These are phyloP conservation scores for Empis livida DNA, from an alignment of 2,888 invertebrate genomes.

Conservation along the genomic window DNA sequence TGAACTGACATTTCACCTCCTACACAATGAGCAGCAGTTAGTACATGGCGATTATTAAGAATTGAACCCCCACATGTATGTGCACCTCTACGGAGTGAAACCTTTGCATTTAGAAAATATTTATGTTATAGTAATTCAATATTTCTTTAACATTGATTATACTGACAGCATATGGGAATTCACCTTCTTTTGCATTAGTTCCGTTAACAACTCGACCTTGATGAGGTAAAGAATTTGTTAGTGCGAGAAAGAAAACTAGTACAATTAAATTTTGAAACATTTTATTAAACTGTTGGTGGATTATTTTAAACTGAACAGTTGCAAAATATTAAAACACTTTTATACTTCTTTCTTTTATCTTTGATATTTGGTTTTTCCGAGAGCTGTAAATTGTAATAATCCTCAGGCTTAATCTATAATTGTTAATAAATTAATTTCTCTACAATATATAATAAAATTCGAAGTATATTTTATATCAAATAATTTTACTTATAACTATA, in stretches of 20 bases:
- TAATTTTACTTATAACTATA: too few species aligned
- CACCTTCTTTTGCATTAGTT: slow-evolving; percentile 18
- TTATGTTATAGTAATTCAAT: background rate
- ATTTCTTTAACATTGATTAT: background rate
- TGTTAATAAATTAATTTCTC: too few species aligned
- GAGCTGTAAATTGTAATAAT: too few species aligned
- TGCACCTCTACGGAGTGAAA: slow-evolving; percentile 13
- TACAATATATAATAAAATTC: too few species aligned
- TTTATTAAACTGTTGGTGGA: too few species aligned
- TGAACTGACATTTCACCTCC: slow-evolving; percentile 18
- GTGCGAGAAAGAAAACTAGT: slow-evolving; percentile 7
- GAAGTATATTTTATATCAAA: too few species aligned
- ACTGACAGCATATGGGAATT: slow-evolving; percentile 26
- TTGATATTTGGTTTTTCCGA: too few species aligned
- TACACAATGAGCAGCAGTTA: slow-evolving; percentile 29
- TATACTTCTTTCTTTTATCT: too few species aligned
- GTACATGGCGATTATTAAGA: slow-evolving; percentile 17
- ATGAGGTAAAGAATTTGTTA: slow-evolving; percentile 12
- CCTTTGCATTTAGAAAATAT: background rate
- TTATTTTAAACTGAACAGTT: too few species aligned
- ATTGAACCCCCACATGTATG: slow-evolving; percentile 26
- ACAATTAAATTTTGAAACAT: too few species aligned
- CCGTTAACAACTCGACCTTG: slow-evolving; percentile 28
- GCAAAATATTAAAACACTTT: too few species aligned
- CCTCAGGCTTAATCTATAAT: too few species aligned